Conservation (phyloP, 2,888 invertebrate species). For the Yponomeuta plumbellus region DNA sequence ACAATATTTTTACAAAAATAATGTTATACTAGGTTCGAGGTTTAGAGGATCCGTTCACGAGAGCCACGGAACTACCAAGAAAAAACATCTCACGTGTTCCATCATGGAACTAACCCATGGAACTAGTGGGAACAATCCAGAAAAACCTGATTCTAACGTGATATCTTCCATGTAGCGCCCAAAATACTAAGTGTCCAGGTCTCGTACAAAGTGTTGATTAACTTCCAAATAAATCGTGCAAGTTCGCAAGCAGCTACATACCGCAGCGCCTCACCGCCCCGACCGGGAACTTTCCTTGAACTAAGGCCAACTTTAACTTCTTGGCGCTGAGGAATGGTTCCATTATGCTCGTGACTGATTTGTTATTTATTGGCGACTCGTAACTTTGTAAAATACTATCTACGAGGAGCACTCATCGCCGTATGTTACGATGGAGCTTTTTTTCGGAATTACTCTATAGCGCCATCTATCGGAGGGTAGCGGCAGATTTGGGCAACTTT, state of each 20-base stretch:
- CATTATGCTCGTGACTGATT: conserved; percentile 67
- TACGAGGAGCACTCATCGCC: background rate
- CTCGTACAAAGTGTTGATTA: background rate
- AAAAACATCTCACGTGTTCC: no score
- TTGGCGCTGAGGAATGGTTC: conserved; percentile 57
- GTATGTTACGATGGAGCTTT: background rate
- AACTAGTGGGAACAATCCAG: no score
- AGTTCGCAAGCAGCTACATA: conserved; percentile 13
- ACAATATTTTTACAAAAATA: no score
- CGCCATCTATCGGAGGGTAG: background rate
- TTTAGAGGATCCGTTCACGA: no score
- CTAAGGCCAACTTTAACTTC: conserved; percentile 59
- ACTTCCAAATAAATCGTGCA: background rate
- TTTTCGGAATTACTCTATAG: background rate
- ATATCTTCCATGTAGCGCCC: no score
- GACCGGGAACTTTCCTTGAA: conserved; percentile 53
- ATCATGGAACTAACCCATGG: no score
- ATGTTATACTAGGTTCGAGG: no score
- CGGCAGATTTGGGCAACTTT: no score
- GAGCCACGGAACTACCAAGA: no score
- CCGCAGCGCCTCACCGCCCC: conserved; percentile 12
- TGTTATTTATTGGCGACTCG: conserved; percentile 64
- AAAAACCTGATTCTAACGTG: no score
- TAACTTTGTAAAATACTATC: conserved; percentile 27
- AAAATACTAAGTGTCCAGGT: no score